Conservation (phyloP, 2,797 vertebrate species). For the Poeciliopsis infans region DNA sequence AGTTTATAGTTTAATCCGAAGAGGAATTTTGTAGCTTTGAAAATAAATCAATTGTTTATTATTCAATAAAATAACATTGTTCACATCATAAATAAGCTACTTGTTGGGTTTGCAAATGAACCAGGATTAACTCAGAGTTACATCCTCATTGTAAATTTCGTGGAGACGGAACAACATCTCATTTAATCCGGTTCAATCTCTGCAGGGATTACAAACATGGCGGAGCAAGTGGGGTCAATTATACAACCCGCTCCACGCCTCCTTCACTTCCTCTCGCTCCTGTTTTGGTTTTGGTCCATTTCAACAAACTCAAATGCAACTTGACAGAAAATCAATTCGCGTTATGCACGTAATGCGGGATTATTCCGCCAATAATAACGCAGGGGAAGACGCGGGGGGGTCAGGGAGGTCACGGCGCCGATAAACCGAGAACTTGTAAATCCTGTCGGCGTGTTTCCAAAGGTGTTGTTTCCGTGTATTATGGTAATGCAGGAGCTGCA, state of each 20-base stretch:
- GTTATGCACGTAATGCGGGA: constrained; percentile 68
- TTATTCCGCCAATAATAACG: constrained; percentile 71
- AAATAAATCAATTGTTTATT: not conserved
- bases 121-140: not conserved
- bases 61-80: not conserved
- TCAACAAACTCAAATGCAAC: constrained; percentile 44
- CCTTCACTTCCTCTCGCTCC: constrained; percentile 4
- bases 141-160: not conserved
- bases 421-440: constrained; percentile 72
- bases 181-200: constrained; percentile 10
- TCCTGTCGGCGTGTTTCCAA: constrained; percentile 75
- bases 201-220: constrained; percentile 61
- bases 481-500: constrained; percentile 75
- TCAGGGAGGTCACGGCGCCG: constrained; percentile 64
- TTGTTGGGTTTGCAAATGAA: not conserved
- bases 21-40: not conserved
- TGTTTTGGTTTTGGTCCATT: constrained; percentile 15
- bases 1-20: not conserved
- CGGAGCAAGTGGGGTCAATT: constrained; percentile 72
- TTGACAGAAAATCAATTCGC: constrained; percentile 62
- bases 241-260: constrained; percentile 69
- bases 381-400: constrained; percentile 58
- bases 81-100: not conserved
- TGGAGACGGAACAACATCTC: constrained; percentile 4
- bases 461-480: constrained; percentile 77